These are phyloP conservation scores for Hemichromis elongatus DNA, from an alignment of 2,113 vertebrate genomes.

Conservation along the genomic window DNA sequence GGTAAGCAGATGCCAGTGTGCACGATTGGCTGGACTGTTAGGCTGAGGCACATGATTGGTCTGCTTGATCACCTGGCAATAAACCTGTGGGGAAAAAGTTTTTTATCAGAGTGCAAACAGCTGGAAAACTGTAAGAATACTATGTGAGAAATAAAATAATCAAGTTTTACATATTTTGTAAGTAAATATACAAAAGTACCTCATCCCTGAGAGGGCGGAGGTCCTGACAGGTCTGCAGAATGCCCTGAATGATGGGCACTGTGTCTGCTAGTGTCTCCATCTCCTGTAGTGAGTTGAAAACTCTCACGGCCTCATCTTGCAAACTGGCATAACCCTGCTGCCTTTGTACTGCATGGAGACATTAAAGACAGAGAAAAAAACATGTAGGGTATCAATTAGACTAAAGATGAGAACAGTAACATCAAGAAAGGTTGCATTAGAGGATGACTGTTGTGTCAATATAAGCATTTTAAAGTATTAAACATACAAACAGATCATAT, in stretches of 20 bases:
- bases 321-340: conserved; percentile 88
- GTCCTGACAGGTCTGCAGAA: conserved; percentile 92
- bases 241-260: conserved; percentile 89
- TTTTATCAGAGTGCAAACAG: not conserved
- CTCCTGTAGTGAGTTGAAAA: conserved; percentile 92
- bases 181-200: conserved; percentile 19
- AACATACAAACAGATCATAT: too few relatives aligned
- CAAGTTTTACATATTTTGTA: not conserved
- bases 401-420: not conserved
- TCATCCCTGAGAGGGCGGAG: conserved; percentile 86
- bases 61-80: conserved; percentile 93
- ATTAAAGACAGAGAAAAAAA: not conserved
- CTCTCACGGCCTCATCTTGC: conserved; percentile 90
- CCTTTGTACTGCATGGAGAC: conserved; percentile 76
- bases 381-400: fast-evolving
- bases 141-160: not conserved
- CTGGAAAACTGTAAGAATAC: not conserved
- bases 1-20: conserved; percentile 88
- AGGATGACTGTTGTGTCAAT: not conserved
- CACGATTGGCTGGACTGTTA: conserved; percentile 82
- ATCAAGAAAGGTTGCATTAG: not conserved
- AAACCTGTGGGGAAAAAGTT: conserved; percentile 64
- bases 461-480: not conserved
- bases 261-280: conserved; percentile 88
- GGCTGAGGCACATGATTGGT: conserved; percentile 91